These are phyloP conservation scores for Anolis sagrei DNA, from an alignment of 2,113 vertebrate genomes.

Conservation along the genomic window DNA sequence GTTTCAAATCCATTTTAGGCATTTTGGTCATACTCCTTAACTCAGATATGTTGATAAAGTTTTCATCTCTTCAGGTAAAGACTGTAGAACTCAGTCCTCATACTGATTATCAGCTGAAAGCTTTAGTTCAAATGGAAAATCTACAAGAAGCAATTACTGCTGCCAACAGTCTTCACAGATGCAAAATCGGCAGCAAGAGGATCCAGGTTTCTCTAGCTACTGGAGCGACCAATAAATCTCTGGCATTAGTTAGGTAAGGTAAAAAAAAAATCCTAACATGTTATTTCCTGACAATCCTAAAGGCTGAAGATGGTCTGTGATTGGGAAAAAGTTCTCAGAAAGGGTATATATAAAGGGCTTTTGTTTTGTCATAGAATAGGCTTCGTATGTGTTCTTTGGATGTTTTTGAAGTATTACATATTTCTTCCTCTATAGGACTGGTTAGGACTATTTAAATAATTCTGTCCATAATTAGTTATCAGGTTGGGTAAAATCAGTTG, in stretches of 20 bases:
- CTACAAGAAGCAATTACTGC: constrained; percentile 92
- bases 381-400: background rate
- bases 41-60: background rate
- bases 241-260: constrained; percentile 87
- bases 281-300: background rate
- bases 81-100: constrained; percentile 93
- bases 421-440: background rate
- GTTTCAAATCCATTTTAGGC: background rate
- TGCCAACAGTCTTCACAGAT: constrained; percentile 89
- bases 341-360: background rate
- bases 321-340: background rate
- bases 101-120: constrained; percentile 96
- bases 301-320: background rate
- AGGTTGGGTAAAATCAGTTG: background rate
- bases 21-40: background rate
- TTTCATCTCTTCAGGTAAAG: constrained; percentile 77
- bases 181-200: constrained; percentile 93
- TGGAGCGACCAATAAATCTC: constrained; percentile 85
- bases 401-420: background rate
- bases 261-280: background rate
- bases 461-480: background rate
- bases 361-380: background rate
- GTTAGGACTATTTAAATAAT: background rate
- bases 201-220: constrained; percentile 94
- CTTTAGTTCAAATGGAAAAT: constrained; percentile 90